phyloP scores from a whole-genome alignment of 2,888 invertebrate species.

The Sussaba pulchella region DNA sequence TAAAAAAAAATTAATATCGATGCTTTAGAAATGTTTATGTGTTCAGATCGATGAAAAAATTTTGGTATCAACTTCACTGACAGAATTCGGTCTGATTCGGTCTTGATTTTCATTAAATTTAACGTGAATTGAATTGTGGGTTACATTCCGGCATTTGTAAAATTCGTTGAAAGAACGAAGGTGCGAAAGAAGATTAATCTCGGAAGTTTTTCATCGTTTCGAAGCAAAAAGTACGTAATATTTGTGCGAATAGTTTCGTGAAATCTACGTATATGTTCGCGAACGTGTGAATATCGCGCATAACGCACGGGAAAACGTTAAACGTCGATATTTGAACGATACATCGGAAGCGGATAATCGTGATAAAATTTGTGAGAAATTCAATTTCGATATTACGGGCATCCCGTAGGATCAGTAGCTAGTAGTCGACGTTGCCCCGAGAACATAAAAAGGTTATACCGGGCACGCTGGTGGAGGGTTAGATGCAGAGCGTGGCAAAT shows the following conservation, averaged over 20 bases:
- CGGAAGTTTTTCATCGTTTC: constrained; percentile 17
- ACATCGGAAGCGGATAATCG: constrained; percentile 3
- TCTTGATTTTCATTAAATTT: not conserved
- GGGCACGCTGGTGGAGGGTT: not conserved
- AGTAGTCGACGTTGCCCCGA: not conserved
- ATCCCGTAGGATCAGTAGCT: not conserved
- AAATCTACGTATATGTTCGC: not conserved
- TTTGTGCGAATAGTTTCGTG: not conserved
- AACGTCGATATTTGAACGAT: constrained; percentile 33
- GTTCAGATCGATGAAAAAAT: constrained; percentile 35
- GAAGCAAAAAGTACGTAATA: constrained; percentile 6
- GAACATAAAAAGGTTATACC: not conserved
- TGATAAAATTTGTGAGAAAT: constrained; percentile 11
- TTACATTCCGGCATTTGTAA: constrained; percentile 7
- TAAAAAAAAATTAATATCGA: constrained; percentile 12
- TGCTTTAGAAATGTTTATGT: not conserved
- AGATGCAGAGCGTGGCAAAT: not conserved
- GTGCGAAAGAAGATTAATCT: constrained; percentile 18
- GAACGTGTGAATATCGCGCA: not conserved
- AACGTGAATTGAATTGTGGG: constrained; percentile 31
- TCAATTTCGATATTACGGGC: not conserved
- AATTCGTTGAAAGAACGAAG: not conserved
- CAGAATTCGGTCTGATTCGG: not conserved
- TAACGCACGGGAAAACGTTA: constrained; percentile 15
- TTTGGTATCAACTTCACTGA: constrained; percentile 10